Evolutionary conservation across 2,113 vertebrate genomes (phyloP).

Genomic region (Tylochromis polylepis): DNA sequence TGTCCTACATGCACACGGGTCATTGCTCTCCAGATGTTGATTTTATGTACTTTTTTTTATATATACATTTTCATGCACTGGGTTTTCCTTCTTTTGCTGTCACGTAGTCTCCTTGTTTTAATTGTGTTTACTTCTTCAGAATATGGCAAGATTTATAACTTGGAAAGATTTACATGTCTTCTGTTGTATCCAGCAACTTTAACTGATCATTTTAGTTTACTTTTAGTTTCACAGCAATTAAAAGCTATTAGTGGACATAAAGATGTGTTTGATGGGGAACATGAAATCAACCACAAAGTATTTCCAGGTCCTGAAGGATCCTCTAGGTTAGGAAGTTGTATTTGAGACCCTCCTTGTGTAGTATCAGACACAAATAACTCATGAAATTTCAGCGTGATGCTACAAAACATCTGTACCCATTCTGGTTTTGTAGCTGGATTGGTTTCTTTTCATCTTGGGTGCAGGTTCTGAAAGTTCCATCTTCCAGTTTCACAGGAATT

Average conservation of each 20-base stretch:
- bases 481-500: neutral
- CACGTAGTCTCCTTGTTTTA: neutral
- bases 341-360: neutral
- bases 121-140: neutral
- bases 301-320: neutral
- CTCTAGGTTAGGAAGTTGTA: neutral
- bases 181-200: neutral
- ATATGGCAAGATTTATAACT: neutral
- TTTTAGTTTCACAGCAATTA: slow-evolving; percentile 1
- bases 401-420: neutral
- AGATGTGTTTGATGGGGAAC: neutral
- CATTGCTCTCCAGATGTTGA: neutral
- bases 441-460: neutral
- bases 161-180: neutral
- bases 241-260: neutral
- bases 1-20: neutral
- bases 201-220: neutral
- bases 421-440: neutral
- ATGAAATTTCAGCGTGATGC: neutral
- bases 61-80: neutral
- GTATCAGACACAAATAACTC: neutral
- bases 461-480: neutral
- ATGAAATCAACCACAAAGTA: no score
- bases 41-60: neutral
- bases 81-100: neutral